phyloP scores from a whole-genome alignment of 2,113 vertebrate species.

The Hystrix brachyura region DNA sequence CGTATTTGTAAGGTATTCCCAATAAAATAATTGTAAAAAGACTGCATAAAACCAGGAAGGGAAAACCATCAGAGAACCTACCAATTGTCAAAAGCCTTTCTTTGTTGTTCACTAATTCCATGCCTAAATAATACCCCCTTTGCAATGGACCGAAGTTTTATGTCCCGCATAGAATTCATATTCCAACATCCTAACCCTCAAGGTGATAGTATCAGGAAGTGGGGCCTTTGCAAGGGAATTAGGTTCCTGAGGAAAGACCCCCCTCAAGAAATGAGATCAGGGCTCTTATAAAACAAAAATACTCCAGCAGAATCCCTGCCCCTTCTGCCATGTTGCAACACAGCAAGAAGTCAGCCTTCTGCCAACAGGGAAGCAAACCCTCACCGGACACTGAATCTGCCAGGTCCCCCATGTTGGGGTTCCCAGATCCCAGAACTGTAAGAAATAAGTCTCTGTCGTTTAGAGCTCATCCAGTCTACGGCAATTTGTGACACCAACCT shows the following conservation, averaged over 20 bases:
- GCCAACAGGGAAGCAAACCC: background rate
- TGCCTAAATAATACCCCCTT: background rate
- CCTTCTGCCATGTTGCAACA: background rate
- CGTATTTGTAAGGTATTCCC: background rate
- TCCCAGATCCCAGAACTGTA: background rate
- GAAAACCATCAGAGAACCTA: background rate
- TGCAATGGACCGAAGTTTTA: background rate
- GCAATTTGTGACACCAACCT: background rate
- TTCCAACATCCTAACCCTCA: background rate
- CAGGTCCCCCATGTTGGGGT: background rate
- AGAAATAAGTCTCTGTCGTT: background rate
- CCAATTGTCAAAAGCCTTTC: background rate
- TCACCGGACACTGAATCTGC: no score
- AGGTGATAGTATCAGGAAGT: background rate
- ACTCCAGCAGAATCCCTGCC: background rate
- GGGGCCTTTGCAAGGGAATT: background rate
- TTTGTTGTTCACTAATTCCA: background rate
- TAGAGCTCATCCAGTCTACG: no score
- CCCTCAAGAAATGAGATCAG: background rate
- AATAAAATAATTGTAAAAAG: background rate
- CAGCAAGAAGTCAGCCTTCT: background rate
- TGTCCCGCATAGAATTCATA: background rate
- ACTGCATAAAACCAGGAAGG: background rate
- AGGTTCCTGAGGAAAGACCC: background rate
- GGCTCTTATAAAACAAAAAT: background rate